Percentiles rank a stretch among this genome's conserved stretches.
Evolutionary conservation across 2,113 vertebrate genomes (phyloP).

Genomic region (Heterochromis multidens): DNA sequence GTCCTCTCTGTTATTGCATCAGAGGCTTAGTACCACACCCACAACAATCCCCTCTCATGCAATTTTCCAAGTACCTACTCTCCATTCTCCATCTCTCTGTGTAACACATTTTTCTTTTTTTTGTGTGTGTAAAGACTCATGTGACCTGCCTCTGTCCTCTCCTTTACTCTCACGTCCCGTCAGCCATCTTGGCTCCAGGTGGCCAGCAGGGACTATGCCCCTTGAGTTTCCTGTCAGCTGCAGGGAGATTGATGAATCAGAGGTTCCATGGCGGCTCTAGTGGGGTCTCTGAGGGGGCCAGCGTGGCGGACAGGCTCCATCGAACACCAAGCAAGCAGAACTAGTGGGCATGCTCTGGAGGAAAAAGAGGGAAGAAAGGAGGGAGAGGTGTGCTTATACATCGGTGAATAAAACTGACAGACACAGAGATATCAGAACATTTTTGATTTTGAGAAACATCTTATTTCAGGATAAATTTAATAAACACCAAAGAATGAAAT

Average conservation of each 20-base stretch:
- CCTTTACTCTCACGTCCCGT: background rate
- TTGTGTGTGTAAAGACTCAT: background rate
- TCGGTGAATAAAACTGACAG: background rate
- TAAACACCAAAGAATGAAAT: background rate
- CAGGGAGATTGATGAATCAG: constrained; percentile 62
- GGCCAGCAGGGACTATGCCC: constrained; percentile 27
- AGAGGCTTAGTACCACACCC: background rate
- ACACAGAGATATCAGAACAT: background rate
- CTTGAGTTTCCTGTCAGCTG: constrained; percentile 53
- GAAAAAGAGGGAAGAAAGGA: background rate
- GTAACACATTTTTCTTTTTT: background rate
- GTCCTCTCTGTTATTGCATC: constrained; percentile 10
- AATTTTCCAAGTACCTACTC: background rate
- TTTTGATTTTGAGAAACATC: background rate
- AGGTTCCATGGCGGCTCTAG: constrained; percentile 41
- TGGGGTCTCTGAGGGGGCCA: constrained; percentile 29
- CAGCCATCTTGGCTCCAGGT: constrained; percentile 51
- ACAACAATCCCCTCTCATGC: background rate
- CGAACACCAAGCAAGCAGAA: constrained; percentile 68
- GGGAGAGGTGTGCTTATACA: constrained; percentile 4
- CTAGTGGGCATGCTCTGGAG: constrained; percentile 63
- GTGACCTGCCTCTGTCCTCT: background rate
- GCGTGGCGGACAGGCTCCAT: constrained; percentile 57
- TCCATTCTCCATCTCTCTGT: background rate
- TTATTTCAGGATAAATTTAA: background rate